Percentiles rank a stretch among this genome's conserved stretches.
phyloP scores from a whole-genome alignment of 2,113 vertebrate species.

The Leucoraja erinaceus region DNA sequence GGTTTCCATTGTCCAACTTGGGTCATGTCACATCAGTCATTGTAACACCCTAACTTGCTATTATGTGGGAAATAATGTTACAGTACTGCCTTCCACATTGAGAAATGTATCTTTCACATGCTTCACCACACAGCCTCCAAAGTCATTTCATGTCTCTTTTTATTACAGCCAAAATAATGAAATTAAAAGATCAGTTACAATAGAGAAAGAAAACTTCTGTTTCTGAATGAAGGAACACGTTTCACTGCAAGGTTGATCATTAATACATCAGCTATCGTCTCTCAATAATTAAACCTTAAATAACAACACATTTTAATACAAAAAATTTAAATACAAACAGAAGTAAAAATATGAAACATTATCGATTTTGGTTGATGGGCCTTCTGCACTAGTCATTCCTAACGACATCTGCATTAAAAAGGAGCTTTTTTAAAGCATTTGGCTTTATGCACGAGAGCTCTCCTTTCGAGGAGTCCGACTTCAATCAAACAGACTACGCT shows the following conservation, averaged over 20 bases:
- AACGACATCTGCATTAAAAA: constrained; percentile 36
- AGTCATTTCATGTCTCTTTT: constrained; percentile 91
- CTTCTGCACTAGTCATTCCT: constrained; percentile 28
- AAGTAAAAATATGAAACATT: constrained; percentile 39
- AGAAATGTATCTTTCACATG: constrained; percentile 91
- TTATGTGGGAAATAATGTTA: constrained; percentile 89
- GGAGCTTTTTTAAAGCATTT: constrained; percentile 38
- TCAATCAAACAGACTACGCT: constrained; percentile 31
- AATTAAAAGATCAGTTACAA: constrained; percentile 81
- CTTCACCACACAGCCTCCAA: constrained; percentile 85
- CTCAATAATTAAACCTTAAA: constrained; percentile 38
- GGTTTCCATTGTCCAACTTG: neutral
- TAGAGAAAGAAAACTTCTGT: constrained; percentile 62
- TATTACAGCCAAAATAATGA: constrained; percentile 89
- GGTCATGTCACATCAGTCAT: neutral
- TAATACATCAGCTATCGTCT: constrained; percentile 6
- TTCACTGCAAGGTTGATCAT: neutral
- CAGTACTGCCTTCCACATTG: constrained; percentile 99
- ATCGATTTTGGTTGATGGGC: constrained; percentile 36
- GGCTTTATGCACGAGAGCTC: constrained; percentile 31
- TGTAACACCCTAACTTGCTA: constrained; percentile 77
- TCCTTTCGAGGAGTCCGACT: constrained; percentile 28
- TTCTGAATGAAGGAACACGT: constrained; percentile 55
- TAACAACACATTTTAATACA: constrained; percentile 37
- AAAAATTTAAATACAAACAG: constrained; percentile 37